Conservation (phyloP, 2,113 vertebrate genomes). For the Lutjanus erythropterus region DNA sequence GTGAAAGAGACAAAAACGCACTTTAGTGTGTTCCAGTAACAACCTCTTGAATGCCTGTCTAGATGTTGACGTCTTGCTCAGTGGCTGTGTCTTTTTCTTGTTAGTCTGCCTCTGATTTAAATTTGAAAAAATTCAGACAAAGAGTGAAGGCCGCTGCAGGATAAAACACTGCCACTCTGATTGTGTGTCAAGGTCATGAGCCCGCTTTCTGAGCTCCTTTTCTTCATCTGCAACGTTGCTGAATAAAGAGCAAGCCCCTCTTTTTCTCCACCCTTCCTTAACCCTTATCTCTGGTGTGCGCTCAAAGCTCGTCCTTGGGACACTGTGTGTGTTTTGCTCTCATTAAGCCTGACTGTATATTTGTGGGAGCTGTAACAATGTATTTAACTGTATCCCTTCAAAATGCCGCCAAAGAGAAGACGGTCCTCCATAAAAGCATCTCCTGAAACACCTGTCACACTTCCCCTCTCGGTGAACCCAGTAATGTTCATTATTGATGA, state of each 20-base stretch:
- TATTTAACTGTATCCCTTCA: slow-evolving; percentile 33
- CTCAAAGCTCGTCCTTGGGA: slow-evolving; percentile 49
- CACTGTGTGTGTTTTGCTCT: slow-evolving; percentile 24
- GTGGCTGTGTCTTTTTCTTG: not conserved
- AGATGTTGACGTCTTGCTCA: not conserved
- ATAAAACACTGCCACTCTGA: slow-evolving; percentile 35
- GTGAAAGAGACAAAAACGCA: slow-evolving; percentile 9
- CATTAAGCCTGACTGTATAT: slow-evolving; percentile 1
- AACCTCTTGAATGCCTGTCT: not conserved
- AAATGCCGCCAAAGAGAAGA: slow-evolving; percentile 14
- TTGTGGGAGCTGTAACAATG: slow-evolving; percentile 4
- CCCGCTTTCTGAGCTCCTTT: slow-evolving; percentile 21
- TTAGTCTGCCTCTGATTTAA: slow-evolving; percentile 26
- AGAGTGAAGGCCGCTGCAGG: slow-evolving; percentile 17
- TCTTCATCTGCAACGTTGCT: slow-evolving; percentile 33
- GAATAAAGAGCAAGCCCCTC: slow-evolving; percentile 23
- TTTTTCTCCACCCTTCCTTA: slow-evolving; percentile 31
- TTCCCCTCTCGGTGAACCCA: slow-evolving; percentile 72
- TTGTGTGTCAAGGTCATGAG: slow-evolving; percentile 34
- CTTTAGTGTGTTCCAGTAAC: slow-evolving; percentile 16
- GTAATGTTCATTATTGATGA: slow-evolving; percentile 75
- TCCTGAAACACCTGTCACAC: slow-evolving; percentile 65
- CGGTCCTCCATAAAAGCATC: slow-evolving; percentile 51
- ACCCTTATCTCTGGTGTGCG: slow-evolving; percentile 35
- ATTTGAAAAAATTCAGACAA: slow-evolving; percentile 7